Base-by-base conservation (phyloP, 2,797 vertebrate genomes). In the Eurystomus glaucurus region DNA sequence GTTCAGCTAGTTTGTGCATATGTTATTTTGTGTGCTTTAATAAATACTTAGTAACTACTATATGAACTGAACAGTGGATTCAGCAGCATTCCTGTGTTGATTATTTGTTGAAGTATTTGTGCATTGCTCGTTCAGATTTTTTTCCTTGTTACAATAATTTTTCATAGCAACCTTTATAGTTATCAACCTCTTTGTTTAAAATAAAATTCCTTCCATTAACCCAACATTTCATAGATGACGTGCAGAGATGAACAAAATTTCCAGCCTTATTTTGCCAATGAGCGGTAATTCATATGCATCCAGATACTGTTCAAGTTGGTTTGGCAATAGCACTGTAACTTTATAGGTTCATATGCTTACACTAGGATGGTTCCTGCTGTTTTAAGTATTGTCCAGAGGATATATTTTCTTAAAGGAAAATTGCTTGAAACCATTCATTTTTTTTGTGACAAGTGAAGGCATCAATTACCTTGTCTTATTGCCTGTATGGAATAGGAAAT, bases 261-360 rank as follows among this genome's bases (percentile, higher is more conserved):
- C 84, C 79, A 90, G 52, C 23, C 9, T 0, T 2, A 75, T 92
- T 88, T 83, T 66, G 78, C 76, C 76, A 94, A 17, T 82, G 60
- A 76, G 37, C 37, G 91, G 66, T 85, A 94, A 84, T 85, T 75
- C 68, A 84, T 77, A 76, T 88, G 66, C 79, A 85, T 91, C 79
- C 86, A 75, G 88, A 57, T 29, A 80, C 31, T 87, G 37, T 28
- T 93, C 46, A 68, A 64, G 35, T 91, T 93, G 66, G 83, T 84
- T 96, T 97, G 90, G 94, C 93, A 94, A 82, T 29, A 78, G 35
- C 37, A 51, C 46, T 94, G 77, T 74, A 85, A 92, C 74, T 93
- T 92, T 95, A 92, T 83, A 86, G 76, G 91, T 92, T 96, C 96
- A 89, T 96, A 60, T 77, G 82, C 76, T 95, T 97, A 88, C 65